Evolutionary conservation across 2,888 invertebrate genomes (phyloP).

Genomic region (Celastrina argiolus): DNA sequence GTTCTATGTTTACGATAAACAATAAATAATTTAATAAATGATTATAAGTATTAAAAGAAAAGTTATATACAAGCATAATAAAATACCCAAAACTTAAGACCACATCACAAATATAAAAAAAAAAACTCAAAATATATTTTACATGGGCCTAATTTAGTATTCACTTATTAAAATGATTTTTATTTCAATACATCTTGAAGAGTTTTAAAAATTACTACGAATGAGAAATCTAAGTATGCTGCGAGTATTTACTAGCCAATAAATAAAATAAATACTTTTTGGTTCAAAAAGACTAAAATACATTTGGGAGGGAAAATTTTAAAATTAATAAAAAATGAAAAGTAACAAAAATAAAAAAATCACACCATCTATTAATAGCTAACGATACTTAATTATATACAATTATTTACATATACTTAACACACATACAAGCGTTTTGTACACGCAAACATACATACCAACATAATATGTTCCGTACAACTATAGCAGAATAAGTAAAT

Average conservation of each 20-base stretch:
- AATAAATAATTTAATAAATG: background rate
- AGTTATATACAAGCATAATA: background rate
- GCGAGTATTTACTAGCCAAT: constrained; percentile 30
- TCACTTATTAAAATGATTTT: too few species aligned
- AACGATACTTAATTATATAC: constrained; percentile 37
- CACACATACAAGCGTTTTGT: constrained; percentile 25
- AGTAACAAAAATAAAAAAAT: constrained; percentile 51
- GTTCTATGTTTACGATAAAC: constrained; percentile 8
- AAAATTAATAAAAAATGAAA: constrained; percentile 41
- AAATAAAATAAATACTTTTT: constrained; percentile 47
- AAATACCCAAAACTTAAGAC: background rate
- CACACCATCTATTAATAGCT: constrained; percentile 46
- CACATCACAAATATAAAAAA: too few species aligned
- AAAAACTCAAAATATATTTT: background rate
- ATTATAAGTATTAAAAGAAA: constrained; percentile 18
- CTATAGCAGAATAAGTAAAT: constrained; percentile 11
- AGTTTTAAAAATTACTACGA: background rate
- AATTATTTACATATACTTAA: constrained; percentile 23
- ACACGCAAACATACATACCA: constrained; percentile 22
- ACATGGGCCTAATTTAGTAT: background rate
- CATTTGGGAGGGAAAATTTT: constrained; percentile 47
- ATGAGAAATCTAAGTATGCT: background rate
- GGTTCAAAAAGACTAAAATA: constrained; percentile 51
- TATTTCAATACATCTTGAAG: too few species aligned
- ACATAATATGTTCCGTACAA: background rate